Evolutionary conservation across 2,797 vertebrate genomes (phyloP).

Genomic region (Cetoscarus ocellatus): DNA sequence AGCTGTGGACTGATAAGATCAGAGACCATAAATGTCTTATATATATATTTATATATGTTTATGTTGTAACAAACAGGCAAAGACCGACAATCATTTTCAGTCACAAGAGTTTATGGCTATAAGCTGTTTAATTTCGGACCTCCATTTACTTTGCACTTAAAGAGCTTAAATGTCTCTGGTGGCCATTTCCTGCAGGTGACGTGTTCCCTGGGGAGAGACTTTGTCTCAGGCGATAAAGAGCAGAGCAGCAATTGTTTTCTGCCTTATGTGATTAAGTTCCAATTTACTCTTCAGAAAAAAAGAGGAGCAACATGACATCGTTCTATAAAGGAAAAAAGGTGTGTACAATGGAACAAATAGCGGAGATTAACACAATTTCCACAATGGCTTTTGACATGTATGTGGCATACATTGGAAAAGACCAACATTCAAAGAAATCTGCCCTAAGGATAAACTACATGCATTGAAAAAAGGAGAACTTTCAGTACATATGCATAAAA

Average conservation of each 20-base stretch:
- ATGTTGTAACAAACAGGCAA: constrained; percentile 4
- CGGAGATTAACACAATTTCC: constrained; percentile 11
- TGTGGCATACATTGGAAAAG: background rate
- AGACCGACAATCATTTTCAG: constrained; percentile 13
- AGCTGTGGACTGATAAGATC: background rate
- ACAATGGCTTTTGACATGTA: background rate
- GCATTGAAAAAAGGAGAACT: too few species aligned
- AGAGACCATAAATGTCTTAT: constrained; percentile 6
- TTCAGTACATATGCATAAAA: too few species aligned
- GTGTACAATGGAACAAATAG: constrained; percentile 2
- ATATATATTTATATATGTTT: constrained; percentile 3
- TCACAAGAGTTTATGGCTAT: constrained; percentile 24
- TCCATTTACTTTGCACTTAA: constrained; percentile 40
- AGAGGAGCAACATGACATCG: constrained; percentile 50
- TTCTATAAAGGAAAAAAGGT: constrained; percentile 8
- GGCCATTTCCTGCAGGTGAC: constrained; percentile 29
- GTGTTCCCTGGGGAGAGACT: constrained; percentile 16
- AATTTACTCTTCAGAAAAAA: constrained; percentile 53
- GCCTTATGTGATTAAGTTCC: constrained; percentile 52
- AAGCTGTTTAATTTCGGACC: constrained; percentile 23
- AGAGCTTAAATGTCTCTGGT: constrained; percentile 42
- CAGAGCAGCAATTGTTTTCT: constrained; percentile 55
- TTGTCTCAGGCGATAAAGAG: constrained; percentile 28
- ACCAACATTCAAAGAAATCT: too few species aligned
- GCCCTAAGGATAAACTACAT: too few species aligned